These are phyloP conservation scores for Potorous gilbertii DNA, from an alignment of 2,797 vertebrate species.

Conservation along the genomic window DNA sequence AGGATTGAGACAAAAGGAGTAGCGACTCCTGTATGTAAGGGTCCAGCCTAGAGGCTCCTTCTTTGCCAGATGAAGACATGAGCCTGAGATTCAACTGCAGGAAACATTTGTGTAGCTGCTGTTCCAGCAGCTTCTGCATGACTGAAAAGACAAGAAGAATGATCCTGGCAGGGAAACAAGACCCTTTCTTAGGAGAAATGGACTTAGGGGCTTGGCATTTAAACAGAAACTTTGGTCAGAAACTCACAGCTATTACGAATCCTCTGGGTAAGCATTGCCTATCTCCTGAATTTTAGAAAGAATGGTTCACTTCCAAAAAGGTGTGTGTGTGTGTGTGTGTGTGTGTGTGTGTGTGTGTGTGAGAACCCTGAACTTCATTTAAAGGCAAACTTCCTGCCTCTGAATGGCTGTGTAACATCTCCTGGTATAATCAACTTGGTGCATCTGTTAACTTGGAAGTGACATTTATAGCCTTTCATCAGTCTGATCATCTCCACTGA, in stretches of 20 bases:
- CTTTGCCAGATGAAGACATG: neutral
- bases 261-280: neutral
- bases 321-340: neutral
- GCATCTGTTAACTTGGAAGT: slow-evolving; percentile 70
- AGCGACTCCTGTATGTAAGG: neutral
- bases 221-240: neutral
- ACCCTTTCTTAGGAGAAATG: neutral
- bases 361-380: slow-evolving; percentile 42
- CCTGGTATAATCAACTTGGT: slow-evolving; percentile 67
- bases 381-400: slow-evolving; percentile 60
- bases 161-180: neutral
- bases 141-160: neutral
- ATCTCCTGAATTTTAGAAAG: neutral
- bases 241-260: neutral
- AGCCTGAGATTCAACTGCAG: neutral
- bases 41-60: neutral
- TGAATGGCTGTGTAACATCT: slow-evolving; percentile 69
- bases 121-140: too few species aligned
- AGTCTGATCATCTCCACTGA: slow-evolving; percentile 67
- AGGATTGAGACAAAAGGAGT: neutral
- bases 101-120: neutral
- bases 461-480: slow-evolving; percentile 78
- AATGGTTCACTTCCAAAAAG: slow-evolving; percentile 37
- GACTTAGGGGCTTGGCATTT: neutral
- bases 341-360: too few species aligned